phyloP scores from a whole-genome alignment of 2,888 invertebrate species.

The Colostygia pectinataria region DNA sequence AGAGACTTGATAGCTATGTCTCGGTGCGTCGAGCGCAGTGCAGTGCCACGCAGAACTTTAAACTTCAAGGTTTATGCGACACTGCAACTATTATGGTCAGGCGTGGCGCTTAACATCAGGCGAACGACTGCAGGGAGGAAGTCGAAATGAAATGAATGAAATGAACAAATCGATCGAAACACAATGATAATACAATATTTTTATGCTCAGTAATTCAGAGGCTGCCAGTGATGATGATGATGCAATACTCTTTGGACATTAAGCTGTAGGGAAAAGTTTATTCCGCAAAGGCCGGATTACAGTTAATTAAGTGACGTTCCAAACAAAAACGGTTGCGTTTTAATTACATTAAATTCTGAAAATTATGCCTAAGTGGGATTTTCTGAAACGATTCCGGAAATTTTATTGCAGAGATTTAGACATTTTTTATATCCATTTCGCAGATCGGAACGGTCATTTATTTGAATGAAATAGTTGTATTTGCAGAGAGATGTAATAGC shows the following conservation, averaged over 20 bases:
- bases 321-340: slow-evolving; percentile 54
- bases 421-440: neutral
- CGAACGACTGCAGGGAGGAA: no score
- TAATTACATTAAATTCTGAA: slow-evolving; percentile 56
- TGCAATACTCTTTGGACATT: neutral
- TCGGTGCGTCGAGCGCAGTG: no score
- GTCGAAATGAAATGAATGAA: no score
- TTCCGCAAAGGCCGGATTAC: slow-evolving; percentile 40
- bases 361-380: slow-evolving; percentile 48
- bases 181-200: no score
- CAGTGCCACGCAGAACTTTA: no score
- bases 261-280: slow-evolving; percentile 38
- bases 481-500: neutral
- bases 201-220: no score
- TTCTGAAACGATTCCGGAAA: slow-evolving; percentile 38
- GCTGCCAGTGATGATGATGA: no score
- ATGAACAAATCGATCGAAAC: no score
- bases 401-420: slow-evolving; percentile 38
- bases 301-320: slow-evolving; percentile 54
- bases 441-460: neutral
- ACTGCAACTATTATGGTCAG: no score
- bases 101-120: no score
- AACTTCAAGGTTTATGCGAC: no score
- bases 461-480: neutral
- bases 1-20: no score